Conservation (phyloP, 2,888 invertebrate genomes). For the Nomada hirtipes region DNA sequence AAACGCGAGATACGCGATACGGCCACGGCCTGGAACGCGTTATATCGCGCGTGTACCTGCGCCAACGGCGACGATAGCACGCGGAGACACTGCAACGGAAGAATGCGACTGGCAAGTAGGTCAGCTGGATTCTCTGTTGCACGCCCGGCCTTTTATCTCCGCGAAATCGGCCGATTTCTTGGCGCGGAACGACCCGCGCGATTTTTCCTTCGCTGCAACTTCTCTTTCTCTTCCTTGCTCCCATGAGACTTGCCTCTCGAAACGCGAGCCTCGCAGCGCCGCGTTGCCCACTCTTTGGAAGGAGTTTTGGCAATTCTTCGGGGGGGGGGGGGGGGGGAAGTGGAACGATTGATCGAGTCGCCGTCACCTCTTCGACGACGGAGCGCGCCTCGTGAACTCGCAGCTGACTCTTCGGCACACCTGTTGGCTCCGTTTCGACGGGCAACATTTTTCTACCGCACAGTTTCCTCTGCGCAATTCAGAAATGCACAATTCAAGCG, state of each 20-base stretch:
- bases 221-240: background rate
- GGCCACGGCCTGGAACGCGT: constrained; percentile 59
- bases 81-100: constrained; percentile 62
- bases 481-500: too few relatives aligned
- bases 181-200: constrained; percentile 46
- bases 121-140: constrained; percentile 68
- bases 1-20: constrained; percentile 59
- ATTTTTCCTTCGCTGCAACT: constrained; percentile 9
- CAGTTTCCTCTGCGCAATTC: too few relatives aligned
- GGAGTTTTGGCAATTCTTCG: background rate
- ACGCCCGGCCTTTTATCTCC: constrained; percentile 52
- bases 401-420: too few relatives aligned
- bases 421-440: too few relatives aligned
- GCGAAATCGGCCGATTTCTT: constrained; percentile 59
- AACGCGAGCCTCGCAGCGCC: background rate
- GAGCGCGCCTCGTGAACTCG: too few relatives aligned
- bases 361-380: too few relatives aligned
- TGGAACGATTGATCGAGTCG: background rate
- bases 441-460: too few relatives aligned
- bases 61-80: constrained; percentile 57
- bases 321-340: constrained; percentile 3
- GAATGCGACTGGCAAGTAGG: constrained; percentile 66
- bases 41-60: constrained; percentile 64
- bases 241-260: background rate
- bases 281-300: background rate